Evolutionary conservation across 2,113 vertebrate genomes (phyloP).

Genomic region (Thalassoma bifasciatum): DNA sequence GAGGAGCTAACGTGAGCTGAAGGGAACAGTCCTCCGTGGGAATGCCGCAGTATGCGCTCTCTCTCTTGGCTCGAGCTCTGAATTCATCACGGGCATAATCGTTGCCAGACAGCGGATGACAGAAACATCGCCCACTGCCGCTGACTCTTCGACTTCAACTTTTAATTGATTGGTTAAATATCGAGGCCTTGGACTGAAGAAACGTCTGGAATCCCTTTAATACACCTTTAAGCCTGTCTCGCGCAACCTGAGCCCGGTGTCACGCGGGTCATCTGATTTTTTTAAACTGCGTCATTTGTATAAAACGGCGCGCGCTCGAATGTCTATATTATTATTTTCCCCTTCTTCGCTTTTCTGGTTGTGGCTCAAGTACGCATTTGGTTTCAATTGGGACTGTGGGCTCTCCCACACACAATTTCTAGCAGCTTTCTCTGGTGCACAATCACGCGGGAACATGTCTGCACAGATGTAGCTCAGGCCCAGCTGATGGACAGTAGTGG

Average conservation of each 20-base stretch:
- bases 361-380: conserved; percentile 33
- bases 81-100: conserved; percentile 77
- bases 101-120: conserved; percentile 78
- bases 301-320: conserved; percentile 5
- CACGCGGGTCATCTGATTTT: conserved; percentile 45
- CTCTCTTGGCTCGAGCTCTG: conserved; percentile 54
- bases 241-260: conserved; percentile 49
- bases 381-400: conserved; percentile 37
- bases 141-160: conserved; percentile 54
- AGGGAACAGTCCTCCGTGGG: conserved; percentile 50
- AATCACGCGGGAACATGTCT: conserved; percentile 22
- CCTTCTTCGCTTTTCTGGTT: conserved; percentile 23
- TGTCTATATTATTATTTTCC: conserved; percentile 34
- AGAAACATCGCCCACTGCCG: conserved; percentile 47
- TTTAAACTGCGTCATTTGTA: conserved; percentile 54
- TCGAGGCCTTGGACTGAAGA: conserved; percentile 23
- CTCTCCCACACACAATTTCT: background rate
- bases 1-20: background rate
- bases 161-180: conserved; percentile 61
- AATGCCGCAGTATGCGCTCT: conserved; percentile 61
- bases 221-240: conserved; percentile 19
- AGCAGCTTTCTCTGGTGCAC: background rate
- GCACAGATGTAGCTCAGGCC: conserved; percentile 5
- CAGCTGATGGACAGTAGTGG: conserved; percentile 49
- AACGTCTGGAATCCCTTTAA: conserved; percentile 48